Conservation (phyloP, 2,113 vertebrate genomes). For the Perca schrenkii region DNA sequence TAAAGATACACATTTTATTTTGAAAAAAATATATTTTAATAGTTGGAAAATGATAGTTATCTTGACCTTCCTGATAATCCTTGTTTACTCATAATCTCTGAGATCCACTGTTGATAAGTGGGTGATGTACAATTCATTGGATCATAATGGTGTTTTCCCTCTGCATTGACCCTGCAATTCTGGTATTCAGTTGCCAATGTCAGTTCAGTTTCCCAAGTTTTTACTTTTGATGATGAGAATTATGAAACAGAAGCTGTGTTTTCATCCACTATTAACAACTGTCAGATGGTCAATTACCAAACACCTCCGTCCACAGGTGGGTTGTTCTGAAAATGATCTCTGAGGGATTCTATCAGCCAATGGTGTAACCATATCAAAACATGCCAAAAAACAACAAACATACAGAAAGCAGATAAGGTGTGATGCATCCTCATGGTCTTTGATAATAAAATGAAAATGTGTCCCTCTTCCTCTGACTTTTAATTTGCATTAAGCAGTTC, state of each 20-base stretch:
- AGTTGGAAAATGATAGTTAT: too few relatives aligned
- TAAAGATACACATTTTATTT: too few relatives aligned
- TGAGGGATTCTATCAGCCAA: constrained; percentile 27
- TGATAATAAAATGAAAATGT: background rate
- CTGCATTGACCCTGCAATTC: background rate
- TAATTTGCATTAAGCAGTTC: background rate
- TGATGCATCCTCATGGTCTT: constrained; percentile 1
- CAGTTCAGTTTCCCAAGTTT: background rate
- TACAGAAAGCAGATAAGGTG: background rate
- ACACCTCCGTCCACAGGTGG: constrained; percentile 42
- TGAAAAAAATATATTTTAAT: too few relatives aligned
- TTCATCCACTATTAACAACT: constrained; percentile 30
- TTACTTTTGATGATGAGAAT: background rate
- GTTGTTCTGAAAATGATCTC: constrained; percentile 41
- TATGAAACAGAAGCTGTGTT: constrained; percentile 11
- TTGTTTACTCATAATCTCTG: background rate
- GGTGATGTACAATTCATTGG: background rate
- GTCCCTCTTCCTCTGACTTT: background rate
- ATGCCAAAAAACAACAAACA: background rate
- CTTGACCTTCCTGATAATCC: background rate
- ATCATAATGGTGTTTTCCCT: background rate
- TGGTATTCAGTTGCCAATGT: background rate
- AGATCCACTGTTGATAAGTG: background rate
- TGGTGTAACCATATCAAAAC: constrained; percentile 14
- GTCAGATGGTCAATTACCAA: constrained; percentile 44